phyloP scores from a whole-genome alignment of 2,797 vertebrate species.

The Distichodus sexfasciatus region DNA sequence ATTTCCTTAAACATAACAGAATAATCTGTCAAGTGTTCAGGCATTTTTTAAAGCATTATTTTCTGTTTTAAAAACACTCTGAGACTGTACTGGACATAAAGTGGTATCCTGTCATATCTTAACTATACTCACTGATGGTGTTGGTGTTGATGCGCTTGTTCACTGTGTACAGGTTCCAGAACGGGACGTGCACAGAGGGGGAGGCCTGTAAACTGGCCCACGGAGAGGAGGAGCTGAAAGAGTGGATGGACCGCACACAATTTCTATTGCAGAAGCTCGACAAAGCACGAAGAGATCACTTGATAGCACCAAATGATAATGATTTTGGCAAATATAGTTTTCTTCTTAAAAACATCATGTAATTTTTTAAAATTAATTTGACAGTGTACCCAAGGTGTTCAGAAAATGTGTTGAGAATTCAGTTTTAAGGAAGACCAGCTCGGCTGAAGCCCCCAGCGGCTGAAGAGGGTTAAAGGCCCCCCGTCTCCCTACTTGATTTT shows the following conservation, averaged over 20 bases:
- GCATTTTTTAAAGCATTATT: no score
- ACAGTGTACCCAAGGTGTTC: slow-evolving; percentile 41
- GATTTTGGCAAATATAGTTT: slow-evolving; percentile 99
- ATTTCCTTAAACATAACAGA: no score
- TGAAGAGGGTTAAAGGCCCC: slow-evolving; percentile 31
- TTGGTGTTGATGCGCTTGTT: neutral
- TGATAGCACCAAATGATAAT: slow-evolving; percentile 98
- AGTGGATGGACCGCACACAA: slow-evolving; percentile 92
- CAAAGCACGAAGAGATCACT: slow-evolving; percentile 96
- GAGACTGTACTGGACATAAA: no score
- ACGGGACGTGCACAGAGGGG: slow-evolving; percentile 84
- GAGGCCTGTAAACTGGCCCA: slow-evolving; percentile 92
- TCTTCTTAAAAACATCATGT: slow-evolving; percentile 99
- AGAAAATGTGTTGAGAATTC: slow-evolving; percentile 52
- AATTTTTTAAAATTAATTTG: slow-evolving; percentile 63
- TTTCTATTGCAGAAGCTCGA: slow-evolving; percentile 95
- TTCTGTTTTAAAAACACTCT: no score
- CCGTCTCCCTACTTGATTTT: slow-evolving; percentile 59
- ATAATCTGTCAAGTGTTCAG: no score
- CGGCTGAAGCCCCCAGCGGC: slow-evolving; percentile 35
- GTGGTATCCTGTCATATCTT: no score
- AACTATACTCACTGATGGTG: neutral
- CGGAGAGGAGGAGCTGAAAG: slow-evolving; percentile 87
- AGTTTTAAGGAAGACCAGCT: slow-evolving; percentile 55
- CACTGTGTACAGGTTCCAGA: slow-evolving; percentile 77